phyloP scores from a whole-genome alignment of 2,888 invertebrate genomes.

The Lathronympha strigana region DNA sequence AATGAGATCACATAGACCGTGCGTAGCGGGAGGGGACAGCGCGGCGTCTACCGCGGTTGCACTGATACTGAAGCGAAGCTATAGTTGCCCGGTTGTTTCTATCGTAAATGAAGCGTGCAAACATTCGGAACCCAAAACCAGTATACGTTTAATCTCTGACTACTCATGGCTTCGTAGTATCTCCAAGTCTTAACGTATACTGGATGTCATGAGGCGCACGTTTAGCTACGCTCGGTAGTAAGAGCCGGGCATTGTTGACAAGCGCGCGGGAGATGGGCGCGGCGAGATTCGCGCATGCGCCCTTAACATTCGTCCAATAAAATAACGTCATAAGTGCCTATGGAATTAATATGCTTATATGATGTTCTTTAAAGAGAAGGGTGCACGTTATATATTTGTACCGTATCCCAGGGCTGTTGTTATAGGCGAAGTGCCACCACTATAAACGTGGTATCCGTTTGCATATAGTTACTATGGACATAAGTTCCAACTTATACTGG shows the following conservation, averaged over 20 bases:
- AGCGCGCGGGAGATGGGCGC: conserved; percentile 37
- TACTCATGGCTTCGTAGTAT: not conserved
- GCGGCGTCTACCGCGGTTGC: conserved; percentile 61
- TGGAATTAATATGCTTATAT: conserved; percentile 2
- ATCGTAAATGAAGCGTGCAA: not conserved
- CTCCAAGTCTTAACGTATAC: not conserved
- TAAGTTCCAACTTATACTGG: not conserved
- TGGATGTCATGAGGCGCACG: conserved; percentile 1
- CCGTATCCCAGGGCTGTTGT: conserved; percentile 15
- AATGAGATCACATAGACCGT: conserved; percentile 66
- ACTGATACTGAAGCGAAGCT: conserved; percentile 62
- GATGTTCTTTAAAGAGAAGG: conserved; percentile 1
- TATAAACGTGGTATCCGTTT: not conserved
- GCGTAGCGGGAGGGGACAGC: conserved; percentile 51
- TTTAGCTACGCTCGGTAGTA: not conserved
- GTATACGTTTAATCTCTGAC: not conserved
- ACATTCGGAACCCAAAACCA: not conserved
- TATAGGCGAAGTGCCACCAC: not conserved
- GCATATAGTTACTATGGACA: not conserved
- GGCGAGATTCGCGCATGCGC: conserved; percentile 51
- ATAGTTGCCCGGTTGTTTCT: conserved; percentile 42
- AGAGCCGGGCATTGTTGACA: conserved; percentile 60
- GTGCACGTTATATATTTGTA: conserved; percentile 19
- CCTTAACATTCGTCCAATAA: not conserved
- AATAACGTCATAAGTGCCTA: conserved; percentile 7